Evolutionary conservation across 2,888 invertebrate genomes (phyloP), one percentile per base, ranked within the genome.

Genomic region (Macrostomum cliftonense): DNA sequence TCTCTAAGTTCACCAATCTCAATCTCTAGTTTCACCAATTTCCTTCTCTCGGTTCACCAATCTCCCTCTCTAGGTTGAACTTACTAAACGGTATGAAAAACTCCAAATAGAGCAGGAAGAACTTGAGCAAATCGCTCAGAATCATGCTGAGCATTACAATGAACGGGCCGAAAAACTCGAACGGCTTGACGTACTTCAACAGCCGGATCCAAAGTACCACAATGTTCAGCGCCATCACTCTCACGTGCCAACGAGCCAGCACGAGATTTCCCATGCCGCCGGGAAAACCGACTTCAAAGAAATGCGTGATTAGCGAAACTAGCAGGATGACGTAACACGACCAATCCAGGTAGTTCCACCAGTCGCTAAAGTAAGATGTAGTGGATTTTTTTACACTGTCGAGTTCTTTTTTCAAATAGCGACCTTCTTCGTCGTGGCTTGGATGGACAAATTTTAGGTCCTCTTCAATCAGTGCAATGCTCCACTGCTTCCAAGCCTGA

Each of bases 11-110:
- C n/a, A n/a, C n/a, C n/a, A n/a, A n/a, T n/a, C n/a, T n/a, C n/a
- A n/a, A n/a, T n/a, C n/a, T n/a, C n/a, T n/a, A n/a, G n/a, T n/a
- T n/a, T n/a, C n/a, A n/a, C n/a, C n/a, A n/a, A n/a, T n/a, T n/a
- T n/a, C n/a, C n/a, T n/a, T n/a, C n/a, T n/a, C n/a, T n/a, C n/a
- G n/a, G n/a, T n/a, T n/a, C n/a, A n/a, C n/a, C n/a, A n/a, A n/a
- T n/a, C n/a, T n/a, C n/a, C n/a, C n/a, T n/a, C n/a, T n/a, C n/a
- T 4, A 28, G 28, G 9, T 7, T 28, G 4, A 4, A 28, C 64
- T 64, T 53, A 67, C 67, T 58, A 54, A 58, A 67, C 28, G 67
- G 67, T 47, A 66, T 60, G 55, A 59, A 67, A 54, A 67, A 67
- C 53, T 62, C 63, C 45, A 65, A 43, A 53, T 66, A 67, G 14